Evolutionary conservation across 2,888 invertebrate species (phyloP).

Genomic region (Netelia virgata): DNA sequence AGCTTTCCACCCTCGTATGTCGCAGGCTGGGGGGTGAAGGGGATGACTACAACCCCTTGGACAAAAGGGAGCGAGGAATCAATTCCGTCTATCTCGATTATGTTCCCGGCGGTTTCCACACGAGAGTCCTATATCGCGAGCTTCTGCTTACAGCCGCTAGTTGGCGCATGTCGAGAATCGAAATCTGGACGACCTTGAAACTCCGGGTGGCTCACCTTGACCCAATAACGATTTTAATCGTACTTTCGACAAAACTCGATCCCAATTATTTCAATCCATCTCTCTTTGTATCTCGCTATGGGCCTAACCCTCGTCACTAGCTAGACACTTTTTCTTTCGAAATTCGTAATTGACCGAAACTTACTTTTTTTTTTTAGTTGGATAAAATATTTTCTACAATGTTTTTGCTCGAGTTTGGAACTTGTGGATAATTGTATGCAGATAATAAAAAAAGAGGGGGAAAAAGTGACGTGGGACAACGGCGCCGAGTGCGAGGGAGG

Average conservation of each 20-base stretch:
- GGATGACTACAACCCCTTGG: no score
- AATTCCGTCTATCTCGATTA: constrained; percentile 67
- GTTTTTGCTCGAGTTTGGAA: no score
- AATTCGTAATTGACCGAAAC: no score
- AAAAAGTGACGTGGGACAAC: constrained; percentile 33
- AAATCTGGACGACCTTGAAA: constrained; percentile 62
- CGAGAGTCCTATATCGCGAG: not conserved
- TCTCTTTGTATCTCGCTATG: not conserved
- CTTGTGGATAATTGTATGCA: not conserved
- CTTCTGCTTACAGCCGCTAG: not conserved
- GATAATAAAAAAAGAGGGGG: not conserved
- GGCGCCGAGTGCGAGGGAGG: constrained; percentile 61
- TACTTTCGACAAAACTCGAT: constrained; percentile 9
- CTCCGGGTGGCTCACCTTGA: constrained; percentile 59
- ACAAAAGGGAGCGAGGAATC: constrained; percentile 47
- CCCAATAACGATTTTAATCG: constrained; percentile 58
- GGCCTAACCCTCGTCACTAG: no score
- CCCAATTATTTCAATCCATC: not conserved
- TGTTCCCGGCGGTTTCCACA: constrained; percentile 49
- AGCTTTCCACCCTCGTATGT: constrained; percentile 6
- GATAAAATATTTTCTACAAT: no score
- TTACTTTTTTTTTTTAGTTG: no score
- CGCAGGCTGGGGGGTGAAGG: not conserved
- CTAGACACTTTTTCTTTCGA: not conserved
- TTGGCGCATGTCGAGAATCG: constrained; percentile 17